Conservation (phyloP, 2,888 invertebrate genomes). For the Sialis fuliginosa region DNA sequence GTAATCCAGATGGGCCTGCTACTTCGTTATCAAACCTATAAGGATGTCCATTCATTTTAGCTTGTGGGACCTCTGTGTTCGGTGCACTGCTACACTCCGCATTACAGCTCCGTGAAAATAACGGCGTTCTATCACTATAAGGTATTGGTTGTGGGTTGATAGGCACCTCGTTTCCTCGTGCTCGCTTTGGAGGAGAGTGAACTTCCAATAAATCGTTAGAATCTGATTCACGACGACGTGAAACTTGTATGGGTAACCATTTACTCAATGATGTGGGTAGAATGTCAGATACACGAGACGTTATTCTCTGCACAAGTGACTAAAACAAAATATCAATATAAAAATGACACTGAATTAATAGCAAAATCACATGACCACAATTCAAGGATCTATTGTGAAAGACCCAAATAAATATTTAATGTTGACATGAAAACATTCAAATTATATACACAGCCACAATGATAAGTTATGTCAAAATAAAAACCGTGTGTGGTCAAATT, state of each 20-base stretch:
- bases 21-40: too few relatives aligned
- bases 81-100: neutral
- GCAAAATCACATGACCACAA: too few relatives aligned
- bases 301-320: conserved; percentile 54
- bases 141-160: neutral
- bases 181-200: conserved; percentile 23
- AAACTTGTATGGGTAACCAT: conserved; percentile 29
- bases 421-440: too few relatives aligned
- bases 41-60: too few relatives aligned
- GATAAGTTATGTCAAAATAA: too few relatives aligned
- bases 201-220: conserved; percentile 23
- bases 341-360: too few relatives aligned
- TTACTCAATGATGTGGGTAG: conserved; percentile 39
- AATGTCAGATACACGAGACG: conserved; percentile 40
- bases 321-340: conserved; percentile 22
- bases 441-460: too few relatives aligned
- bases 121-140: neutral
- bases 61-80: too few relatives aligned
- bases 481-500: too few relatives aligned
- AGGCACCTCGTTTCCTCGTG: conserved; percentile 18
- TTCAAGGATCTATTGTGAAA: too few relatives aligned
- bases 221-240: conserved; percentile 26
- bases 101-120: conserved; percentile 3
- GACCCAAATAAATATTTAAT: too few relatives aligned
- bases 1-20: too few relatives aligned